phyloP scores from a whole-genome alignment of 2,113 vertebrate genomes.

The Thunnus maccoyii region DNA sequence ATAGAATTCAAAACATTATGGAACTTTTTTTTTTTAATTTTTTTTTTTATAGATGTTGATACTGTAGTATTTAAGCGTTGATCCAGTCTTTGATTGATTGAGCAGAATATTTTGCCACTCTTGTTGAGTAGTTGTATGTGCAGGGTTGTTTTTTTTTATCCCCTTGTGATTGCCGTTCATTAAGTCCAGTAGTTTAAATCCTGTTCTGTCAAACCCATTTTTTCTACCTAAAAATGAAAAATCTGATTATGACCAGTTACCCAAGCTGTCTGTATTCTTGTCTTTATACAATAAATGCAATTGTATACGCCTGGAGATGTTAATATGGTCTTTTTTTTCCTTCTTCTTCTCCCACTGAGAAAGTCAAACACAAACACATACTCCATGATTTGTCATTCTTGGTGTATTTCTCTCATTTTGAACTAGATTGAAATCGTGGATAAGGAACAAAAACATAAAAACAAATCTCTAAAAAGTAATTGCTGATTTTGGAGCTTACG shows the following conservation, averaged over 20 bases:
- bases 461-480: not conserved
- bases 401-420: slow-evolving; percentile 28
- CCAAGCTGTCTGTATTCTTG: slow-evolving; percentile 59
- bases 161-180: slow-evolving; percentile 79
- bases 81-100: slow-evolving; percentile 60
- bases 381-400: slow-evolving; percentile 2
- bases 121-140: slow-evolving; percentile 73
- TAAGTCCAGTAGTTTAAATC: slow-evolving; percentile 79
- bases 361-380: slow-evolving; percentile 33
- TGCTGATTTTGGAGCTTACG: not conserved
- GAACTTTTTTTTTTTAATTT: slow-evolving; percentile 45
- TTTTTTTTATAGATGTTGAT: slow-evolving; percentile 70
- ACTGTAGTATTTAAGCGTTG: slow-evolving; percentile 75
- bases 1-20: slow-evolving; percentile 55
- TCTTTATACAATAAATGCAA: slow-evolving; percentile 81
- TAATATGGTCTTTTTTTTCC: not conserved
- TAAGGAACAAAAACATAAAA: slow-evolving; percentile 25
- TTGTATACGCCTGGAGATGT: slow-evolving; percentile 70
- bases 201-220: slow-evolving; percentile 82
- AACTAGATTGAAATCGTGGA: slow-evolving; percentile 33
- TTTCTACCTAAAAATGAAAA: slow-evolving; percentile 87
- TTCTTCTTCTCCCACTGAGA: not conserved
- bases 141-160: slow-evolving; percentile 74
- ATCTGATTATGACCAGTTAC: slow-evolving; percentile 61
- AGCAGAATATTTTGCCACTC: slow-evolving; percentile 70